Percentiles rank a stretch among this genome's conserved stretches.
Evolutionary conservation across 2,113 vertebrate species (phyloP).

Genomic region (Semicossyphus pulcher): DNA sequence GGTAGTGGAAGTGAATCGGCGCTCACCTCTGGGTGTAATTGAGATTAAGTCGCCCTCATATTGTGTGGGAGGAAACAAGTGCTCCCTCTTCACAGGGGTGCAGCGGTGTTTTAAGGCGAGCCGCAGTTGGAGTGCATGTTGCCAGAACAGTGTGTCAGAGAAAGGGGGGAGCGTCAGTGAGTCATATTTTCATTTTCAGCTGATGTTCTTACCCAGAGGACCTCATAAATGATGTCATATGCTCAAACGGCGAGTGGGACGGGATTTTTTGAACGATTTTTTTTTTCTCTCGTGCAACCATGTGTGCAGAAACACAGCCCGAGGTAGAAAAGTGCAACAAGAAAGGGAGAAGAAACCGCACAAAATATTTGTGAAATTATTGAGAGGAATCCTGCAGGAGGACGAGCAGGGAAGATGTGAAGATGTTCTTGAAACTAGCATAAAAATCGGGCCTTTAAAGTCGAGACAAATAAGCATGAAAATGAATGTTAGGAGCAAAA

Average conservation of each 20-base stretch:
- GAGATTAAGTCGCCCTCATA: slow-evolving; percentile 56
- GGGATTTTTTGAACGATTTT: neutral
- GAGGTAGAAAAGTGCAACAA: neutral
- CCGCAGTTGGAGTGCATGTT: slow-evolving; percentile 60
- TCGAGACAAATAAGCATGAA: neutral
- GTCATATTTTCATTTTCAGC: slow-evolving; percentile 64
- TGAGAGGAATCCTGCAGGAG: neutral
- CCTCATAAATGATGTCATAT: slow-evolving; percentile 54
- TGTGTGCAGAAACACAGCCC: neutral
- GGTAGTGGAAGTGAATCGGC: slow-evolving; percentile 41
- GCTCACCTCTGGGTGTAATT: slow-evolving; percentile 67
- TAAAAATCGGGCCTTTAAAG: neutral
- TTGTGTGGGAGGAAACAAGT: slow-evolving; percentile 62
- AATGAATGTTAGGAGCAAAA: neutral
- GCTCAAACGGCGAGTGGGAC: neutral
- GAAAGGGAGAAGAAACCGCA: neutral
- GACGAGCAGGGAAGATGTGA: neutral
- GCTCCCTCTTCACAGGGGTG: slow-evolving; percentile 41
- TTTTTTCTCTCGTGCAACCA: neutral
- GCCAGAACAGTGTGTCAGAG: slow-evolving; percentile 64
- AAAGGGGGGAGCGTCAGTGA: slow-evolving; percentile 38
- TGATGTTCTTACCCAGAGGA: slow-evolving; percentile 43
- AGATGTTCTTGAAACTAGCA: neutral
- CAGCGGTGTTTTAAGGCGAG: slow-evolving; percentile 58
- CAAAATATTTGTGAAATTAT: neutral